A percentile compares a stretch with the other conserved stretches of the same genome.
These are phyloP conservation scores for Rhingia campestris DNA, from an alignment of 2,888 invertebrate species.

Conservation along the genomic window DNA sequence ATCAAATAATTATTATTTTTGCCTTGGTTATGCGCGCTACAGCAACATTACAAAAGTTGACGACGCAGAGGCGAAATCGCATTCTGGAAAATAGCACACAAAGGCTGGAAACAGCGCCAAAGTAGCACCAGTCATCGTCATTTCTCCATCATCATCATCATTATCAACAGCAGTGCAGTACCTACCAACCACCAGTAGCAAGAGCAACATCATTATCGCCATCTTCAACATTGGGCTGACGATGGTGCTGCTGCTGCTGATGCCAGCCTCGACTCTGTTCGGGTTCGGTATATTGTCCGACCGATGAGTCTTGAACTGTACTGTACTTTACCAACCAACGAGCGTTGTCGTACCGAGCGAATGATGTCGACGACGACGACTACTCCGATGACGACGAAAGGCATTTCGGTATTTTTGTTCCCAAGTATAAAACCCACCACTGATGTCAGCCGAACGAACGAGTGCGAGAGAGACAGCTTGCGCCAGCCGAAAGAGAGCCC, in stretches of 20 bases:
- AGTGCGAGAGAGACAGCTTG: constrained; percentile 64
- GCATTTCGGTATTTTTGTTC: constrained; percentile 74
- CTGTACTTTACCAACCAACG: constrained; percentile 71
- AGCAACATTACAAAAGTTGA: constrained; percentile 60
- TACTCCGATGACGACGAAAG: constrained; percentile 78
- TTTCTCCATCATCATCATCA: constrained; percentile 43
- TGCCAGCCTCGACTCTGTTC: constrained; percentile 22
- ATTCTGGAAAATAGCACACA: constrained; percentile 71
- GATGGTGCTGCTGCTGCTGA: constrained; percentile 75
- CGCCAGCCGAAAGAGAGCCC: constrained; percentile 59
- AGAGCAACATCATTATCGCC: constrained; percentile 68
- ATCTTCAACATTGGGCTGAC: constrained; percentile 75
- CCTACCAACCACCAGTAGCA: constrained; percentile 2
- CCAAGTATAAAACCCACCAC: constrained; percentile 74
- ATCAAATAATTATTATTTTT: constrained; percentile 71
- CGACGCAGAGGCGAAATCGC: constrained; percentile 68
- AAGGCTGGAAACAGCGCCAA: constrained; percentile 62
- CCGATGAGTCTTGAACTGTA: constrained; percentile 69
- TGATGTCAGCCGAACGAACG: constrained; percentile 63
- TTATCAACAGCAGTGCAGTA: constrained; percentile 32
- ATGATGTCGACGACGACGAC: constrained; percentile 69
- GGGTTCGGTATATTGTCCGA: constrained; percentile 34
- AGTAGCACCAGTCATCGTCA: constrained; percentile 65
- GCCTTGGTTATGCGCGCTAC: constrained; percentile 58
- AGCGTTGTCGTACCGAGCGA: constrained; percentile 62